These are phyloP conservation scores for Thamnophis elegans DNA, from an alignment of 2,797 vertebrate species.

Conservation along the genomic window DNA sequence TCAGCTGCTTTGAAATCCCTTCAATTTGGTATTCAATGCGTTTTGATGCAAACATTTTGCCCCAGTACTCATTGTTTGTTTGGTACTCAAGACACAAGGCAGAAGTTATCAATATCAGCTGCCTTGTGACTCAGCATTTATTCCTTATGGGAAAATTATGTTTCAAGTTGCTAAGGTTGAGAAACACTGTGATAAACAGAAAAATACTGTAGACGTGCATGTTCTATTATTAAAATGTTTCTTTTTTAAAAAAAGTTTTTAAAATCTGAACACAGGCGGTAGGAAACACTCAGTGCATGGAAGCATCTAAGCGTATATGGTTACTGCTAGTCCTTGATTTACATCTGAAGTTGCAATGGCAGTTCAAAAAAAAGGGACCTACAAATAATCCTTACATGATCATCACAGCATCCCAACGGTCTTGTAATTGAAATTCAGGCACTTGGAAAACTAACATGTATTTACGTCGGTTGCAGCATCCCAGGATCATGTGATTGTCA, in stretches of 20 bases:
- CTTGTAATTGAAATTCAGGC: background rate
- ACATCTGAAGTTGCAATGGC: background rate
- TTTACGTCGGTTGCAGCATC: background rate
- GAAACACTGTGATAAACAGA: no score
- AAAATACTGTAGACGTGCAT: background rate
- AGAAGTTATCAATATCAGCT: background rate
- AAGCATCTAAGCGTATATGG: background rate
- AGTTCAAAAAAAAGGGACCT: background rate
- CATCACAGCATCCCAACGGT: background rate
- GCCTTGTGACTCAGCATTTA: background rate
- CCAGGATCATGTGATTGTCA: background rate
- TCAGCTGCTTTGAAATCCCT: background rate
- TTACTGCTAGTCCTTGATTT: background rate
- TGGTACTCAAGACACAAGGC: background rate
- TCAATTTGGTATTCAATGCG: background rate
- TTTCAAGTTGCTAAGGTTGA: no score
- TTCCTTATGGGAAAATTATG: background rate
- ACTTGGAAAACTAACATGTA: background rate
- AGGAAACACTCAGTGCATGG: background rate
- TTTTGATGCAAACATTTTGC: background rate
- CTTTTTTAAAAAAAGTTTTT: background rate
- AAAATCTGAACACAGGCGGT: background rate
- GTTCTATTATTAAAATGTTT: background rate
- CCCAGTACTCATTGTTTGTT: background rate
- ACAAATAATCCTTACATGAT: background rate